Conservation (phyloP, 2,888 invertebrate genomes). For the Alcis repandata region DNA sequence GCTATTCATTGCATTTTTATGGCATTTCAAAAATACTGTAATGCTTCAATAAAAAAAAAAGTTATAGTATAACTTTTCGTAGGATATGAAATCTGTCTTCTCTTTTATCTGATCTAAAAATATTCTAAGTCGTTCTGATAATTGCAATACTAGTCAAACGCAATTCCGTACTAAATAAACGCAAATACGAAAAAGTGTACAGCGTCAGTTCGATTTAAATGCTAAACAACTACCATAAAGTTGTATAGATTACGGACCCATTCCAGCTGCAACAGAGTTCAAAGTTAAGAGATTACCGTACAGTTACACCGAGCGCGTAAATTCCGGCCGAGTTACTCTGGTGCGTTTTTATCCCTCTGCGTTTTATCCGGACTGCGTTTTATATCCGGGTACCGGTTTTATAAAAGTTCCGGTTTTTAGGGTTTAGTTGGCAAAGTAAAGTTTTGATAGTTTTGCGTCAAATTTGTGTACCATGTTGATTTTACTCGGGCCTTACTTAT, state of each 20-base stretch:
- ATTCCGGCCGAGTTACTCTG: constrained; percentile 46
- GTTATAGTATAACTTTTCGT: too few species aligned
- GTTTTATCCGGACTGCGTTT: constrained; percentile 39
- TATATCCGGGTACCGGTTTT: constrained; percentile 38
- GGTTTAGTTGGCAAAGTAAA: not conserved
- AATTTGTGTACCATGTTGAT: too few species aligned
- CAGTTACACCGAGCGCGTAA: constrained; percentile 60
- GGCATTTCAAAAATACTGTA: too few species aligned
- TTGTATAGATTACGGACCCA: constrained; percentile 40
- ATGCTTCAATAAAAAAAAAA: too few species aligned
- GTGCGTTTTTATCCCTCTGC: constrained; percentile 34
- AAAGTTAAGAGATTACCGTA: constrained; percentile 75
- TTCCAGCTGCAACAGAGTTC: constrained; percentile 59
- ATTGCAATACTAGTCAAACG: too few species aligned
- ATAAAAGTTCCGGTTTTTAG: constrained; percentile 19
- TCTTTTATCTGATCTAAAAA: too few species aligned
- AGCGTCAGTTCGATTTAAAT: constrained; percentile 30
- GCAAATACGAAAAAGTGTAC: constrained; percentile 8
- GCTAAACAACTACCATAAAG: constrained; percentile 39
- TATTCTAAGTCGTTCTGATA: too few species aligned
- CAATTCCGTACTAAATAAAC: not conserved
- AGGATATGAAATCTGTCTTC: too few species aligned
- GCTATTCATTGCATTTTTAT: too few species aligned
- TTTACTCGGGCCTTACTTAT: too few species aligned
- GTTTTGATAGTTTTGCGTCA: not conserved